Conservation (phyloP, 2,888 invertebrate species). For the Yponomeuta cagnagella region DNA sequence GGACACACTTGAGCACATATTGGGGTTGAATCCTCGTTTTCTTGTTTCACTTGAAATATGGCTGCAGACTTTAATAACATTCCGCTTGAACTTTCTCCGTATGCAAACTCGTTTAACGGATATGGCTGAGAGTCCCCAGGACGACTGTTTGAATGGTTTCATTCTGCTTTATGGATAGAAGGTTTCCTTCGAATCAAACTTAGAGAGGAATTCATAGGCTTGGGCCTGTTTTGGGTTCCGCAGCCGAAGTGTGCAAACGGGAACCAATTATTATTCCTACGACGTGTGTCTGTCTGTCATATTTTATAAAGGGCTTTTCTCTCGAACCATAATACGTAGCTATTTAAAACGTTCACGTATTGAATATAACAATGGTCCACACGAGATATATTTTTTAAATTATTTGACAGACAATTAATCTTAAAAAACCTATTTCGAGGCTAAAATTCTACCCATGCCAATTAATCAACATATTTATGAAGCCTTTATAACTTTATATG, state of each 20-base stretch:
- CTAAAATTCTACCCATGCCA: too few relatives aligned
- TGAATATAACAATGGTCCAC: too few relatives aligned
- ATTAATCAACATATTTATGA: too few relatives aligned
- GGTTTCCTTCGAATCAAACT: neutral
- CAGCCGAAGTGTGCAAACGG: neutral
- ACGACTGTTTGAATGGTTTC: neutral
- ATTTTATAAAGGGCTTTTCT: too few relatives aligned
- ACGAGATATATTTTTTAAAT: too few relatives aligned
- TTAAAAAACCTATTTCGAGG: too few relatives aligned
- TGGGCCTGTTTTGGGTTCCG: neutral
- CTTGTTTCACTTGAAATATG: slow-evolving; percentile 63
- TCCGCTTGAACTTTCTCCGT: slow-evolving; percentile 29
- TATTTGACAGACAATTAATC: too few relatives aligned
- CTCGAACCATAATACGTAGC: too few relatives aligned
- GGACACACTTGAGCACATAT: slow-evolving; percentile 70
- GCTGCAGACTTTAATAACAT: slow-evolving; percentile 55
- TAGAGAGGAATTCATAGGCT: neutral
- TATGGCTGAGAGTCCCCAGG: neutral
- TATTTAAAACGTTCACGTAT: too few relatives aligned
- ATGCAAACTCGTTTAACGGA: neutral
- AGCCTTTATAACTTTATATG: too few relatives aligned
- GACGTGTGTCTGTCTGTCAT: too few relatives aligned
- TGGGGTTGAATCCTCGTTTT: slow-evolving; percentile 67
- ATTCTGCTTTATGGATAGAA: slow-evolving; percentile 2
- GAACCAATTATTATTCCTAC: too few relatives aligned